These are phyloP conservation scores for Lordiphosa mommai DNA, from an alignment of 1,140 invertebrate species.

Conservation along the genomic window DNA sequence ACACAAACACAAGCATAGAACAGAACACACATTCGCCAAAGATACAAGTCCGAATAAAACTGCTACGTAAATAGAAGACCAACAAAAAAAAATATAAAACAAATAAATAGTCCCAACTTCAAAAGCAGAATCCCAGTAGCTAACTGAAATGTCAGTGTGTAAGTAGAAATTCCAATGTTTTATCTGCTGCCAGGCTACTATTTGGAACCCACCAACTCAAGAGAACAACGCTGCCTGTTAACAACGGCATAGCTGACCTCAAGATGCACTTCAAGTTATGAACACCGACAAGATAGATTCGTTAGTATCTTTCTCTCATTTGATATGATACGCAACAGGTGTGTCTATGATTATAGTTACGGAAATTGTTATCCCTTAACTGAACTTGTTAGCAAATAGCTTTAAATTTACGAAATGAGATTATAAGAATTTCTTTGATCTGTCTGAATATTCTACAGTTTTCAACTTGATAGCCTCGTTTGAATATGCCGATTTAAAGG, in stretches of 20 bases:
- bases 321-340: too few species aligned
- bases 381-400: too few species aligned
- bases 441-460: too few species aligned
- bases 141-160: slow-evolving; percentile 39
- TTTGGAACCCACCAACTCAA: slow-evolving; percentile 32
- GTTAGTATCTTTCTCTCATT: too few species aligned
- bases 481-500: too few species aligned
- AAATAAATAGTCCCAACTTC: slow-evolving; percentile 25
- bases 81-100: slow-evolving; percentile 62
- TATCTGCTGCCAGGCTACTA: slow-evolving; percentile 39
- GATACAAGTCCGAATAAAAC: slow-evolving; percentile 34
- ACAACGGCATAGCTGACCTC: not conserved
- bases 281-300: too few species aligned
- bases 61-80: slow-evolving; percentile 55
- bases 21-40: slow-evolving; percentile 25
- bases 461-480: too few species aligned
- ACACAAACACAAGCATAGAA: slow-evolving; percentile 11
- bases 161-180: slow-evolving; percentile 67
- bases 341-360: too few species aligned
- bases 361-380: too few species aligned
- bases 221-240: slow-evolving; percentile 6
- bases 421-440: too few species aligned
- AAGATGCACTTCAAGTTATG: slow-evolving; percentile 12
- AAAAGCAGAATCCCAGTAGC: slow-evolving; percentile 73
- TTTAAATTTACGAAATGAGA: too few species aligned